phyloP scores from a whole-genome alignment of 2,888 invertebrate genomes.

The Dynastes hyllus region DNA sequence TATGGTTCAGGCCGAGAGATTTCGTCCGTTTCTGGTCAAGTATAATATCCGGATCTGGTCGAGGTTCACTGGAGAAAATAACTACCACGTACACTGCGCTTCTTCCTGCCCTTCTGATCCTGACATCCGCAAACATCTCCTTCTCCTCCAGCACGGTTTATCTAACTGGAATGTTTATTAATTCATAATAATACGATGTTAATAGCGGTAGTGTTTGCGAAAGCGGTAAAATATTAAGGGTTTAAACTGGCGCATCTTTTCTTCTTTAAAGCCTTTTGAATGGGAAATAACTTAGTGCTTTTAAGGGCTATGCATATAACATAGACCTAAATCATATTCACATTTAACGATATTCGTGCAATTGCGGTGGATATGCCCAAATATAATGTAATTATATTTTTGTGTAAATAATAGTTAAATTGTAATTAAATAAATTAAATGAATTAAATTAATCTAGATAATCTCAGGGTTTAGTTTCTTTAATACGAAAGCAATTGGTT shows the following conservation, averaged over 20 bases:
- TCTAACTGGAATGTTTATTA: conserved; percentile 21
- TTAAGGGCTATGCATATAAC: no score
- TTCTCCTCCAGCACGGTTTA: conserved; percentile 13
- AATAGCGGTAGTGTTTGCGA: background rate
- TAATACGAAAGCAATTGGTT: no score
- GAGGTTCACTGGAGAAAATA: conserved; percentile 8
- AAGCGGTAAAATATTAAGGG: background rate
- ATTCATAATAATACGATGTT: conserved; percentile 9
- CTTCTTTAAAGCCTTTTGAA: background rate
- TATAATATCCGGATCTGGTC: conserved; percentile 36
- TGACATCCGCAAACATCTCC: conserved; percentile 15
- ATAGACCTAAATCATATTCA: no score
- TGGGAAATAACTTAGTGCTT: no score
- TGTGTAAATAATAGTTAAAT: no score
- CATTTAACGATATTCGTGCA: no score
- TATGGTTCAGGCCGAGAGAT: background rate
- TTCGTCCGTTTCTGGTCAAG: conserved; percentile 39
- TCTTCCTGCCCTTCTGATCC: conserved; percentile 27
- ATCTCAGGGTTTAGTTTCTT: no score
- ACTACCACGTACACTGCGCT: conserved; percentile 9
- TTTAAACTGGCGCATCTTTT: background rate
- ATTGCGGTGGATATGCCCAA: no score
- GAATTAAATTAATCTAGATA: no score
- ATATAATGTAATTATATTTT: no score
- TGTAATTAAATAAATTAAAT: no score